Percentiles rank a stretch among this genome's conserved stretches.
phyloP scores from a whole-genome alignment of 2,113 vertebrate genomes.

The Donacobius atricapilla region DNA sequence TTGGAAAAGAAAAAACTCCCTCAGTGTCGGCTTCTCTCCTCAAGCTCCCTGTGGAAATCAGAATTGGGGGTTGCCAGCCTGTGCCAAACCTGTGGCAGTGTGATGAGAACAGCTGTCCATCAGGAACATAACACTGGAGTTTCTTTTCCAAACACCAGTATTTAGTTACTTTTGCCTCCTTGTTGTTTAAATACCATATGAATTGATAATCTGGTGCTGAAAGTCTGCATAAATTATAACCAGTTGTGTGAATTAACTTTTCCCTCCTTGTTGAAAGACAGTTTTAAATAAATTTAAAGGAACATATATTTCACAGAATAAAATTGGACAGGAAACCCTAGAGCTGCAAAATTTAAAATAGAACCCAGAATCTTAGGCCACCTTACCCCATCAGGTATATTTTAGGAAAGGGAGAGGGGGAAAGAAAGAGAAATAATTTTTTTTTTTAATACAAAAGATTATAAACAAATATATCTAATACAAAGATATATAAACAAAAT shows the following conservation, averaged over 20 bases:
- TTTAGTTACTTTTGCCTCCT: neutral
- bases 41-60: neutral
- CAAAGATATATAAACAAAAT: too few species aligned
- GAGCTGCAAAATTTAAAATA: neutral
- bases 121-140: accelerated
- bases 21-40: accelerated
- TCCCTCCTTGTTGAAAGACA: neutral
- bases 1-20: neutral
- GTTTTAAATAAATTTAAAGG: neutral
- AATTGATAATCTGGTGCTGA: neutral
- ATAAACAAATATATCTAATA: too few species aligned
- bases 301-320: neutral
- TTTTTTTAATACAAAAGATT: neutral
- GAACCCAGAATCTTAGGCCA: neutral
- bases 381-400: accelerated
- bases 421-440: neutral
- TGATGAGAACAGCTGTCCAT: neutral
- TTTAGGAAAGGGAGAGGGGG: neutral
- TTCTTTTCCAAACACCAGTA: neutral
- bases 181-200: neutral
- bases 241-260: neutral
- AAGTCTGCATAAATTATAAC: neutral
- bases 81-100: neutral
- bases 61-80: neutral
- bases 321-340: neutral